A percentile compares a stretch with the other conserved stretches of the same genome.
These are phyloP conservation scores for Oligia strigilis DNA, from an alignment of 2,888 invertebrate genomes.

Conservation along the genomic window DNA sequence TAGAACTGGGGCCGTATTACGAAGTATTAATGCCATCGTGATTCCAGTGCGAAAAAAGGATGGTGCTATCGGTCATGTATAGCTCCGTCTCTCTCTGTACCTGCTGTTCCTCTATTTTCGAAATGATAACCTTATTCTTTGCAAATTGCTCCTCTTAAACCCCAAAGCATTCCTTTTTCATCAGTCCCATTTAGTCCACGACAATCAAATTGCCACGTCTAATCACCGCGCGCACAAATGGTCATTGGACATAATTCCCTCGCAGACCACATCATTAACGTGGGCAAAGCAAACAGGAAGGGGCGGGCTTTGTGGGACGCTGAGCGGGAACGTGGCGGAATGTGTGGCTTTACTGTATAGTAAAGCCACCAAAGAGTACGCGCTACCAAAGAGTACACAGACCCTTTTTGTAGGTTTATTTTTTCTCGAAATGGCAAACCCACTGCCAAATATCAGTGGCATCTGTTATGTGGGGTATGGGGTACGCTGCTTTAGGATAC, in stretches of 20 bases:
- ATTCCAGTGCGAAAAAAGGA: too few species aligned
- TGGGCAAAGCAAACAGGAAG: conserved; percentile 12
- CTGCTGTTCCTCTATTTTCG: neutral
- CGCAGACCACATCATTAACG: conserved; percentile 55
- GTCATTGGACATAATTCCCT: conserved; percentile 43
- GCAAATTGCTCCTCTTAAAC: neutral
- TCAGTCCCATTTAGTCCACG: neutral
- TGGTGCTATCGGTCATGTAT: too few species aligned
- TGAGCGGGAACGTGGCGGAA: neutral
- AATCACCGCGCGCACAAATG: conserved; percentile 35
- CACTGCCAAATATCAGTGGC: too few species aligned
- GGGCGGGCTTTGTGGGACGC: neutral
- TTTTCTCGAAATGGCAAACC: too few species aligned
- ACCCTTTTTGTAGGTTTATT: too few species aligned
- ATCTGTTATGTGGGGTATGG: too few species aligned
- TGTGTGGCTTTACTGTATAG: neutral
- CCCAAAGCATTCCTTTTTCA: neutral
- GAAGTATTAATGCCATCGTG: too few species aligned
- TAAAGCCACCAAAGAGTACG: too few species aligned
- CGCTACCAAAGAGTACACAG: too few species aligned
- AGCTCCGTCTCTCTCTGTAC: too few species aligned
- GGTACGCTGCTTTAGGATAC: neutral
- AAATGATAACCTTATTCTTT: neutral
- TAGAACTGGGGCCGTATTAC: too few species aligned
- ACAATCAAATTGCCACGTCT: conserved; percentile 5